Conservation (phyloP, 1,140 invertebrate species). For the Mya arenaria region DNA sequence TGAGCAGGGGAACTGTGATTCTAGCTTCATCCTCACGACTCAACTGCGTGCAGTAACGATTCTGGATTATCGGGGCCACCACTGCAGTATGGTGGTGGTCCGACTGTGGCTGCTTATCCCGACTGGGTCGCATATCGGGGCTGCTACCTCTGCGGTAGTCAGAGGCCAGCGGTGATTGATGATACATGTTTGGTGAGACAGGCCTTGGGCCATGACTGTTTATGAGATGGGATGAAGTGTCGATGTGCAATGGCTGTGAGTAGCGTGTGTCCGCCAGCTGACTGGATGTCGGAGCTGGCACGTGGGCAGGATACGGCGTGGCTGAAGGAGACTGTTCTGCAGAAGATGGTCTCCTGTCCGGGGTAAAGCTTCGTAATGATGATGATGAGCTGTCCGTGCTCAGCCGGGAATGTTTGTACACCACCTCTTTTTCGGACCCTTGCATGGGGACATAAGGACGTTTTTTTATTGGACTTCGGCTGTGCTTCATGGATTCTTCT, state of each 20-base stretch:
- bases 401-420: conserved; percentile 57
- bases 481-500: conserved; percentile 55
- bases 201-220: neutral
- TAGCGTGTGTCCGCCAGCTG: conserved; percentile 8
- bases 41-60: conserved; percentile 38
- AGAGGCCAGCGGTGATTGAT: neutral
- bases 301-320: conserved; percentile 33
- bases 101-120: conserved; percentile 28
- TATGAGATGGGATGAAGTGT: neutral
- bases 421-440: conserved; percentile 37
- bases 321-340: conserved; percentile 31
- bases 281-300: neutral
- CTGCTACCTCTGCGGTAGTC: conserved; percentile 40
- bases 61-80: conserved; percentile 64
- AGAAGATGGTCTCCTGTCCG: conserved; percentile 3
- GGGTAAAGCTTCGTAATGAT: conserved; percentile 12
- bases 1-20: conserved; percentile 73
- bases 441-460: conserved; percentile 72
- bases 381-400: conserved; percentile 52
- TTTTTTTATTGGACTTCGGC: conserved; percentile 79
- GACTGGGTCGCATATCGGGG: conserved; percentile 34
- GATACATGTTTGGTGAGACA: conserved; percentile 3
- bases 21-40: conserved; percentile 69
- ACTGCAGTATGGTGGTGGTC: conserved; percentile 64
- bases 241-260: conserved; percentile 8